Evolutionary conservation across 2,888 invertebrate genomes (phyloP).

Genomic region (Hedychridium roseum): DNA sequence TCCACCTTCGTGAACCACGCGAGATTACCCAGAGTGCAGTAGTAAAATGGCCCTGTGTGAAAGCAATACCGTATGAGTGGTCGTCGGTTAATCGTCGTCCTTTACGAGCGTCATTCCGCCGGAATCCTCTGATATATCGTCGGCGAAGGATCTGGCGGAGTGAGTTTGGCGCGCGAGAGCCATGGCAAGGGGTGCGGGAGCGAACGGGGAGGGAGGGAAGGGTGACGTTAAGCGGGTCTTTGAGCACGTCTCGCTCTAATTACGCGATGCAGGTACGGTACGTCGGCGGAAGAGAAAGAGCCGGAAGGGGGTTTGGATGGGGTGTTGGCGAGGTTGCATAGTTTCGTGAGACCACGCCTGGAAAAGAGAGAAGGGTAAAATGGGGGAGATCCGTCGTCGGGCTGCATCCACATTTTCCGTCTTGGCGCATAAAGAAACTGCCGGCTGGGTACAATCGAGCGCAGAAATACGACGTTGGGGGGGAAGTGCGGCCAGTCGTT

Average conservation of each 20-base stretch:
- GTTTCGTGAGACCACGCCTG: constrained; percentile 17
- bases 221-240: constrained; percentile 25
- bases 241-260: constrained; percentile 52
- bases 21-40: too few species aligned
- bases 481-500: constrained; percentile 2
- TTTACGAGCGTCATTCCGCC: too few species aligned
- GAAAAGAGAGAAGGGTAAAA: constrained; percentile 7
- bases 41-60: too few species aligned
- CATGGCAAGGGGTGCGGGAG: too few species aligned
- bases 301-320: constrained; percentile 19
- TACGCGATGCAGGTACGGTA: constrained; percentile 31
- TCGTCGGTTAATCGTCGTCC: too few species aligned
- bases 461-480: constrained; percentile 23
- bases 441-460: constrained; percentile 31
- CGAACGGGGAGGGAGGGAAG: constrained; percentile 5
- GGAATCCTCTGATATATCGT: too few species aligned
- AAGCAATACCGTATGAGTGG: too few species aligned
- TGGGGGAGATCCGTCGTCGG: background rate
- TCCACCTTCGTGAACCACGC: too few species aligned
- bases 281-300: constrained; percentile 18
- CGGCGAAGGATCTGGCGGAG: too few species aligned
- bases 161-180: too few species aligned
- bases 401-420: constrained; percentile 11
- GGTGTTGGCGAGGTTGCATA: constrained; percentile 38
- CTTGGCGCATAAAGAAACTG: constrained; percentile 21